Percentiles rank a stretch among this genome's conserved stretches.
Conservation (phyloP, 2,888 invertebrate species). For the Xylota sylvarum region DNA sequence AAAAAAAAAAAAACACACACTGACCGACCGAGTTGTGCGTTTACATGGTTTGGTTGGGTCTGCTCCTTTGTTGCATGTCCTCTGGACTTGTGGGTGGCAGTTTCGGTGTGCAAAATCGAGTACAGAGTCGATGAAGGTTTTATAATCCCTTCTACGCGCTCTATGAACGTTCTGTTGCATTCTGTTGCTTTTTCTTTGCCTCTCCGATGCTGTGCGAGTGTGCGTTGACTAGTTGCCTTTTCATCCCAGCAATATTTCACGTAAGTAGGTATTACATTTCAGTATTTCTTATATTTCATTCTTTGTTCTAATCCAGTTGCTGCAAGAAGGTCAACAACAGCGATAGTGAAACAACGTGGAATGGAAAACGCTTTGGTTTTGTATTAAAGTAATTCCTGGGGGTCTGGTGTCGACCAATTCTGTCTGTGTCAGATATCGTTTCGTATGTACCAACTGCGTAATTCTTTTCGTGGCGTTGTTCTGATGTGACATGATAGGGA, state of each 20-base stretch:
- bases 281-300: constrained; percentile 34
- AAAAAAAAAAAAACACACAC: constrained; percentile 19
- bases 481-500: constrained; percentile 12
- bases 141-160: constrained; percentile 48
- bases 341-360: constrained; percentile 21
- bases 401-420: constrained; percentile 24
- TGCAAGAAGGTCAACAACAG: constrained; percentile 68
- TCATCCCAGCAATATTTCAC: not conserved
- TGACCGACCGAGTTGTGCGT: constrained; percentile 24
- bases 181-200: constrained; percentile 19
- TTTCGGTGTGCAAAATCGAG: constrained; percentile 24
- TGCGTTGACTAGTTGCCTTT: constrained; percentile 9
- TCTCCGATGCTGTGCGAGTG: constrained; percentile 2
- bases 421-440: constrained; percentile 34
- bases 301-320: constrained; percentile 65
- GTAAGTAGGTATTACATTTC: constrained; percentile 4
- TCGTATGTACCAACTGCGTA: constrained; percentile 28
- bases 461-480: constrained; percentile 28
- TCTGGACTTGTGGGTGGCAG: constrained; percentile 54
- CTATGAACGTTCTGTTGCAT: constrained; percentile 36
- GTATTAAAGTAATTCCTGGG: constrained; percentile 17
- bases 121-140: constrained; percentile 50
- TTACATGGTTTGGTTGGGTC: constrained; percentile 11
- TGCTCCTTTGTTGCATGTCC: constrained; percentile 21
- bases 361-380: constrained; percentile 10